Conservation (phyloP, 2,113 vertebrate species). For the Phylloscopus trochilus region DNA sequence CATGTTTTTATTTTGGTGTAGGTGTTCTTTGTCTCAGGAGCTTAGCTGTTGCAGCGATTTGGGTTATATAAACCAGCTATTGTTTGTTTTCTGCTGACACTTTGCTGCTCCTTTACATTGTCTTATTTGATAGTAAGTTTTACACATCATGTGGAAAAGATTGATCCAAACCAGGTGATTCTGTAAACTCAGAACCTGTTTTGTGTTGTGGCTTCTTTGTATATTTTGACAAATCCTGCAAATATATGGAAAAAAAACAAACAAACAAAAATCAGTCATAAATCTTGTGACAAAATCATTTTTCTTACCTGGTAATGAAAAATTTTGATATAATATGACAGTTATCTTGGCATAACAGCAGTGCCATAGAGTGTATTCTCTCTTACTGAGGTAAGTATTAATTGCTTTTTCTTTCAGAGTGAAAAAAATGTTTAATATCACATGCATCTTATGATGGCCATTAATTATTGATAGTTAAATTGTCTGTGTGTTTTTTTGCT, state of each 20-base stretch:
- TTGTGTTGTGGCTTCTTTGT: background rate
- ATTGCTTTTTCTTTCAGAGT: background rate
- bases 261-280: background rate
- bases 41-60: background rate
- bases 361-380: background rate
- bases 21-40: background rate
- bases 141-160: conserved; percentile 1
- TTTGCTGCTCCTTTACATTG: background rate
- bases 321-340: background rate
- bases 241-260: background rate
- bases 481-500: background rate
- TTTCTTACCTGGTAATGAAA: background rate
- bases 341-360: background rate
- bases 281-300: background rate
- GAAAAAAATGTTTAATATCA: background rate
- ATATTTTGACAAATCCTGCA: background rate
- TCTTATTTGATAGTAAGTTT: background rate
- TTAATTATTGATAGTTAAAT: background rate
- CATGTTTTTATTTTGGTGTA: background rate
- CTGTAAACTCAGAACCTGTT: background rate
- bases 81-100: conserved; percentile 22
- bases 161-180: background rate
- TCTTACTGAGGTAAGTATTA: background rate
- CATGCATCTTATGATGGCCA: background rate
- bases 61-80: background rate